Conservation (phyloP, 1,140 invertebrate genomes). For the Drosophila sucinea region DNA sequence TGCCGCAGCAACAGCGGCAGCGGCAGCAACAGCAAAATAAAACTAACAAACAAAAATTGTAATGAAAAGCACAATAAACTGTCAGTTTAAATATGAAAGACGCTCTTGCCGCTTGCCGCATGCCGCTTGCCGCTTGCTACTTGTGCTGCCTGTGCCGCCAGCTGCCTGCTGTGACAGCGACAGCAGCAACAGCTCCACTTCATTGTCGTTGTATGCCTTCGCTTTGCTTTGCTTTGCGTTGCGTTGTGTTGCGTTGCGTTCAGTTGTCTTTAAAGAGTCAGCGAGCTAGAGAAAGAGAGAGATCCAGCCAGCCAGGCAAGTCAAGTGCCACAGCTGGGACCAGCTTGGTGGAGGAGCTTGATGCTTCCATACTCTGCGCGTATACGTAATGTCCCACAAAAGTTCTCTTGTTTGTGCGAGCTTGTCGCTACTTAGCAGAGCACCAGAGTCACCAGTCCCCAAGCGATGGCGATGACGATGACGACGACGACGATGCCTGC, state of each 20-base stretch:
- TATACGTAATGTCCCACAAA: conserved; percentile 39
- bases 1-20: conserved; percentile 53
- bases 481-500: background rate
- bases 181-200: conserved; percentile 29
- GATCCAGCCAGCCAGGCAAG: background rate
- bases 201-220: conserved; percentile 41
- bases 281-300: background rate
- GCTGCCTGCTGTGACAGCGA: conserved; percentile 21
- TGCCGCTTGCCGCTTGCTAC: background rate
- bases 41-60: conserved; percentile 70
- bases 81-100: conserved; percentile 80
- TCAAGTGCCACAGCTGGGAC: conserved; percentile 60
- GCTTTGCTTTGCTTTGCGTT: conserved; percentile 5
- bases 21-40: too few species aligned
- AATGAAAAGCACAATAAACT: conserved; percentile 80
- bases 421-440: conserved; percentile 63
- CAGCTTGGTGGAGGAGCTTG: conserved; percentile 24
- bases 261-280: conserved; percentile 28
- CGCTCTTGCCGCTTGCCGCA: conserved; percentile 11
- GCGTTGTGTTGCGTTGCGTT: background rate
- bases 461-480: conserved; percentile 10
- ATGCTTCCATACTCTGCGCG: conserved; percentile 31
- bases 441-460: conserved; percentile 35
- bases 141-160: background rate
- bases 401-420: conserved; percentile 27